phyloP scores from a whole-genome alignment of 1,140 invertebrate species.

The Eumeta japonica region DNA sequence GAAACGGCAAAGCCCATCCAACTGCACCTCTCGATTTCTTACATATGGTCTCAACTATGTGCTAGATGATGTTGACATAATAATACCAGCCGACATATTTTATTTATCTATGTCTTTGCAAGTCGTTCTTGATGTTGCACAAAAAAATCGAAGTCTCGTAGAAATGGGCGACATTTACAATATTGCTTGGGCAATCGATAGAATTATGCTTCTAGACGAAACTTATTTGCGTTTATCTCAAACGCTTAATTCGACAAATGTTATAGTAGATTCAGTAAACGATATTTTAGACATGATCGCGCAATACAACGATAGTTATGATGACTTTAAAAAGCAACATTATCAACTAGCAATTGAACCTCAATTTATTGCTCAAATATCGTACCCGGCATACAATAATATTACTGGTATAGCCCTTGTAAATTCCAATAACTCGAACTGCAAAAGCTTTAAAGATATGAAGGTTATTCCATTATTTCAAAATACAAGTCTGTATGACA shows the following conservation, averaged over 20 bases:
- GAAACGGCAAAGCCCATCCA: slow-evolving; percentile 29
- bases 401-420: slow-evolving; percentile 60
- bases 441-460: slow-evolving; percentile 42
- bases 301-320: slow-evolving; percentile 12
- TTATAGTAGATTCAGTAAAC: slow-evolving; percentile 54
- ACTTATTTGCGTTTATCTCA: slow-evolving; percentile 45
- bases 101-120: slow-evolving; percentile 55
- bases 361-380: slow-evolving; percentile 53
- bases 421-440: slow-evolving; percentile 15
- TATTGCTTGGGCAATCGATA: slow-evolving; percentile 52
- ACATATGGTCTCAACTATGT: slow-evolving; percentile 32
- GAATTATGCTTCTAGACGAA: slow-evolving; percentile 44
- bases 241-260: slow-evolving; percentile 57
- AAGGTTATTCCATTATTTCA: slow-evolving; percentile 42
- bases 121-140: slow-evolving; percentile 28
- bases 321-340: slow-evolving; percentile 16
- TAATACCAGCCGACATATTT: slow-evolving; percentile 56
- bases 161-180: slow-evolving; percentile 46
- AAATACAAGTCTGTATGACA: slow-evolving; percentile 45
- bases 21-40: slow-evolving; percentile 35
- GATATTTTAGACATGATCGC: slow-evolving; percentile 39
- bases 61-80: slow-evolving; percentile 29
- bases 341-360: slow-evolving; percentile 39
- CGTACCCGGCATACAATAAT: slow-evolving; percentile 55
- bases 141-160: slow-evolving; percentile 27